phyloP scores from a whole-genome alignment of 2,797 vertebrate genomes.

The Neomorphus geoffroyi region DNA sequence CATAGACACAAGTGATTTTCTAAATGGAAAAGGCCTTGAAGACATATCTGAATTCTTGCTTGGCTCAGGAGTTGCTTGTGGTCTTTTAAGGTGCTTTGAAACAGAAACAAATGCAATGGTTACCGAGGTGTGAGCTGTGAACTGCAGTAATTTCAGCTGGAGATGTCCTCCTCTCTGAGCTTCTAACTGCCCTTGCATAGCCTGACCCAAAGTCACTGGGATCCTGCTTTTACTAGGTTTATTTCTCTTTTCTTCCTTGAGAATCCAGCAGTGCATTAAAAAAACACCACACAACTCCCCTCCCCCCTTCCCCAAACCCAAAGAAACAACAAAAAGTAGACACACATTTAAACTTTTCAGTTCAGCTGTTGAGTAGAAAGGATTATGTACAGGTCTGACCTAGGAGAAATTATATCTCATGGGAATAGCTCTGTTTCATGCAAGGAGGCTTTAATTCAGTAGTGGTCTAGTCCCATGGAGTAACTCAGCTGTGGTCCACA shows the following conservation, averaged over 20 bases:
- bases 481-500: neutral
- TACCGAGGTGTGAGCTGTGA: constrained; percentile 3
- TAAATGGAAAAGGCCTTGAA: constrained; percentile 40
- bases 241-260: neutral
- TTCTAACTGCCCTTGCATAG: neutral
- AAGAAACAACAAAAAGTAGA: fast-evolving
- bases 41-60: constrained; percentile 28
- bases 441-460: neutral
- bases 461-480: neutral
- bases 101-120: neutral
- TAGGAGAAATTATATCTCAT: neutral
- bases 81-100: constrained; percentile 10
- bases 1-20: neutral
- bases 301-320: too few species aligned
- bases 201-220: neutral
- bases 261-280: neutral
- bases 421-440: neutral
- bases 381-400: neutral
- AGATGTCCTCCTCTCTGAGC: neutral
- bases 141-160: neutral
- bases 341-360: neutral
- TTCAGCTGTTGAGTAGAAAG: neutral
- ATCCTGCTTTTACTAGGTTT: neutral
- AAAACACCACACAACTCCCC: neutral
- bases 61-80: neutral